These are phyloP conservation scores for Piprites chloris DNA, from an alignment of 2,113 vertebrate species.

Conservation along the genomic window DNA sequence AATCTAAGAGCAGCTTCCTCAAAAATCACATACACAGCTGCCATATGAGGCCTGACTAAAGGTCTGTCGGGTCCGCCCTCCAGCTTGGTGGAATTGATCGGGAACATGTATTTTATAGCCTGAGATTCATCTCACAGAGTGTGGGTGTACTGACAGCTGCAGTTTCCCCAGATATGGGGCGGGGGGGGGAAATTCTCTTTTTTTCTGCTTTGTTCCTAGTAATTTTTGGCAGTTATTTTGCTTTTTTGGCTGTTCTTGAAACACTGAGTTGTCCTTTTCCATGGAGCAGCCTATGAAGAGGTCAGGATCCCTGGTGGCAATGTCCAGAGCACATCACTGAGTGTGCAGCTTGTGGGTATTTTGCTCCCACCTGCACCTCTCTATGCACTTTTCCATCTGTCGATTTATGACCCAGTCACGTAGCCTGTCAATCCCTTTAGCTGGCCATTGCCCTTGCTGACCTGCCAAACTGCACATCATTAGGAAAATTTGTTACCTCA, in stretches of 20 bases:
- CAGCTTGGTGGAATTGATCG: background rate
- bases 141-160: background rate
- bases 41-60: background rate
- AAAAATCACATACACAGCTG: background rate
- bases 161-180: background rate
- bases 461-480: background rate
- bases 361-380: background rate
- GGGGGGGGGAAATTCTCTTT: background rate
- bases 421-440: background rate
- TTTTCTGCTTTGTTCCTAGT: background rate
- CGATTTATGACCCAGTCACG: rapidly evolving
- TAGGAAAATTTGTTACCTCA: background rate
- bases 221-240: background rate
- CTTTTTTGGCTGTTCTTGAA: background rate
- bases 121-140: background rate
- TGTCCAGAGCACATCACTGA: background rate
- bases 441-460: background rate
- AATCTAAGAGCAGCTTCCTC: background rate
- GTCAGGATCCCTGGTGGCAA: background rate
- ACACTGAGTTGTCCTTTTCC: background rate
- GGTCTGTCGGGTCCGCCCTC: background rate
- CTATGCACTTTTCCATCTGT: background rate
- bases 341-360: background rate
- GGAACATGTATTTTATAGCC: background rate
- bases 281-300: background rate